These are phyloP conservation scores for Astur gentilis DNA, from an alignment of 2,113 vertebrate genomes.

Conservation along the genomic window DNA sequence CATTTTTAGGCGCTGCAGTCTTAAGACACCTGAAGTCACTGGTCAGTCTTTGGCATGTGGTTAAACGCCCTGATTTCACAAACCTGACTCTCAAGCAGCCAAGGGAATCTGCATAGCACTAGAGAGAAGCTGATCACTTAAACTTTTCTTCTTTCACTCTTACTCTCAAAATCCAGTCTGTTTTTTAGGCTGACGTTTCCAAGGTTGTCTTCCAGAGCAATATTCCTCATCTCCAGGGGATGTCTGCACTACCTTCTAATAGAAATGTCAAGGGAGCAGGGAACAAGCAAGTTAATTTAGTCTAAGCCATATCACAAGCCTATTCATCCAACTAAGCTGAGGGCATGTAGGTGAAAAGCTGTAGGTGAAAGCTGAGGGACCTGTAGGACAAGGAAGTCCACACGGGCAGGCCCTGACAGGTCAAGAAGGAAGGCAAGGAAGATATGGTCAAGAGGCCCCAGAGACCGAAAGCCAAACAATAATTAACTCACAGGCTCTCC, in stretches of 20 bases:
- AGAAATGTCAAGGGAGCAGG: neutral
- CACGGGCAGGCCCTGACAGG: neutral
- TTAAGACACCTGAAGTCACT: neutral
- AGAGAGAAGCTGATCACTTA: neutral
- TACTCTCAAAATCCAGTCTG: neutral
- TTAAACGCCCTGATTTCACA: neutral
- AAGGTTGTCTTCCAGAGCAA: neutral
- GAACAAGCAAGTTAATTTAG: neutral
- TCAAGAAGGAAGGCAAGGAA: neutral
- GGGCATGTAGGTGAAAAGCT: neutral
- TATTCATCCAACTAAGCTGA: neutral
- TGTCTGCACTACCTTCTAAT: neutral
- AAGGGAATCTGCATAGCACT: neutral
- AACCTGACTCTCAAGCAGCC: neutral
- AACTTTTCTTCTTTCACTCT: neutral
- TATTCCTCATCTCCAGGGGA: neutral
- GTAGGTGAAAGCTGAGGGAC: neutral
- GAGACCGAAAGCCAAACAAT: neutral
- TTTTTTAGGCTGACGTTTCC: neutral
- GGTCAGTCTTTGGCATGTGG: neutral
- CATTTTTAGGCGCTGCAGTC: neutral
- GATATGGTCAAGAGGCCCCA: neutral
- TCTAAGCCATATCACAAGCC: neutral
- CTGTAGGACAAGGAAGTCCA: neutral
- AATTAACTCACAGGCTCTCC: slow-evolving; percentile 22